Evolutionary conservation across 2,888 invertebrate genomes (phyloP).

Genomic region (Euproctis similis): DNA sequence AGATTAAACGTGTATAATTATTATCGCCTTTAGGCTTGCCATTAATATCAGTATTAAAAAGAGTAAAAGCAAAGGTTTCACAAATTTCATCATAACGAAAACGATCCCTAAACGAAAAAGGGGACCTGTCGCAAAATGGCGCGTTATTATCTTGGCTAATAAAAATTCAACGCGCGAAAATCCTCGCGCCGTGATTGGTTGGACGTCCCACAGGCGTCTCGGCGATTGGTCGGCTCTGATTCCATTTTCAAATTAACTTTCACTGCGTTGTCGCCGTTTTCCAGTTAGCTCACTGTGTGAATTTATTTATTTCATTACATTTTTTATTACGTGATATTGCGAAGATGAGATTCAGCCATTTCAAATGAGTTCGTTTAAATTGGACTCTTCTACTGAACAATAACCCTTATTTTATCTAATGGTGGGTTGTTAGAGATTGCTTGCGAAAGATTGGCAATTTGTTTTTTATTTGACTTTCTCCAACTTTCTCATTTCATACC

Average conservation of each 20-base stretch:
- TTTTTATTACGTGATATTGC: constrained; percentile 37
- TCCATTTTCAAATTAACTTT: constrained; percentile 76
- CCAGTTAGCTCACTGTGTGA: constrained; percentile 45
- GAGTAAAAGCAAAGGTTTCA: not conserved
- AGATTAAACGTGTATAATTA: too few relatives aligned
- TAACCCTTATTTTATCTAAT: constrained; percentile 1
- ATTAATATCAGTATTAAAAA: too few relatives aligned
- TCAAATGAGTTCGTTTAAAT: constrained; percentile 1
- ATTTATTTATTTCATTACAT: constrained; percentile 54
- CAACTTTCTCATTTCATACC: too few relatives aligned
- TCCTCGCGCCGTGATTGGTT: constrained; percentile 54
- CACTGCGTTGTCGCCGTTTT: constrained; percentile 60
- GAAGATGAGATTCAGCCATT: constrained; percentile 3
- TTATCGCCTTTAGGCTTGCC: too few relatives aligned
- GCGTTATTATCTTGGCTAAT: constrained; percentile 72
- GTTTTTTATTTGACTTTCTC: too few relatives aligned
- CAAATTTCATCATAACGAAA: constrained; percentile 7
- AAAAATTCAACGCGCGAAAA: constrained; percentile 76
- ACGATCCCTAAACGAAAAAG: constrained; percentile 48
- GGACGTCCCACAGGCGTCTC: constrained; percentile 46
- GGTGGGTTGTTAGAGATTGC: not conserved
- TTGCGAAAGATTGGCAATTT: not conserved
- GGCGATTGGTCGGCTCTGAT: constrained; percentile 66
- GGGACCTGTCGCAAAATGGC: constrained; percentile 68
- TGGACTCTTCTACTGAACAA: not conserved